Percentiles rank a stretch among this genome's conserved stretches.
These are phyloP conservation scores for Zygaena filipendulae DNA, from an alignment of 2,888 invertebrate species.

Conservation along the genomic window DNA sequence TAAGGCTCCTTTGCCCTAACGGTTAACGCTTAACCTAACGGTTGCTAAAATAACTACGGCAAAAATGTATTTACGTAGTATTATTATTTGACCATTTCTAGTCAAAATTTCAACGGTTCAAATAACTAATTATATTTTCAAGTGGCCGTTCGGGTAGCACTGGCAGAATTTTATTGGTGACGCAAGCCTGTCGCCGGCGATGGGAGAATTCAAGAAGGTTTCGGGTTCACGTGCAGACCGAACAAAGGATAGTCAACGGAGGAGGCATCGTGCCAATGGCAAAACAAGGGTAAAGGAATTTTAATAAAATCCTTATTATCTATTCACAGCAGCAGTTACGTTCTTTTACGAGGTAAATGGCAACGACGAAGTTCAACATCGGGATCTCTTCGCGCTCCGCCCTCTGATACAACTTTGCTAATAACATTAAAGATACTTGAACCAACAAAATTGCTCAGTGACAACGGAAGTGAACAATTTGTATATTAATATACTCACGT, in stretches of 20 bases:
- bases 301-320: constrained; percentile 66
- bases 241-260: constrained; percentile 42
- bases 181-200: too few relatives aligned
- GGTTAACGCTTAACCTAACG: too few relatives aligned
- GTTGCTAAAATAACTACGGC: too few relatives aligned
- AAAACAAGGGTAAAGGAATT: constrained; percentile 61
- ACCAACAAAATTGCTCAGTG: constrained; percentile 34
- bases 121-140: too few relatives aligned
- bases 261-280: constrained; percentile 36
- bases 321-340: constrained; percentile 57
- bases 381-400: constrained; percentile 30
- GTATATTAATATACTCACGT: neutral
- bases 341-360: constrained; percentile 53
- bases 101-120: too few relatives aligned
- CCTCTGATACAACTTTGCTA: constrained; percentile 40
- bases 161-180: too few relatives aligned
- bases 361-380: constrained; percentile 36
- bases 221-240: constrained; percentile 39
- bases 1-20: too few relatives aligned
- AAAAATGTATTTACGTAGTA: too few relatives aligned
- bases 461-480: neutral
- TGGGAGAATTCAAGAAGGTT: too few relatives aligned
- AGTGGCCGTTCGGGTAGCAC: too few relatives aligned
- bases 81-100: too few relatives aligned
- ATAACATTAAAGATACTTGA: constrained; percentile 39